phyloP scores from a whole-genome alignment of 92 coral and sea anemone genomes.

The Ricordea florida region DNA sequence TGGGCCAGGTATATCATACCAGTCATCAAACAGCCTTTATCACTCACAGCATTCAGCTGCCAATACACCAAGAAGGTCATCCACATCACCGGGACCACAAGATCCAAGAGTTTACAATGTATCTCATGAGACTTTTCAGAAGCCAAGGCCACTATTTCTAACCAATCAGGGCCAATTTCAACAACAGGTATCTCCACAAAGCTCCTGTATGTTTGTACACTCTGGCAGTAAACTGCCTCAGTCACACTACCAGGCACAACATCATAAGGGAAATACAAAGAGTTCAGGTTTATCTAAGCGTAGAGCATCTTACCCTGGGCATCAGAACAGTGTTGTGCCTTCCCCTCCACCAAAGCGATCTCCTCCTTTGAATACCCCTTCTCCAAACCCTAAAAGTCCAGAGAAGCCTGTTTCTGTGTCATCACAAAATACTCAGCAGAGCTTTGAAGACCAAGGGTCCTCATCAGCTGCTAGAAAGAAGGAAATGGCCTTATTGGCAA shows the following conservation, averaged over 20 bases:
- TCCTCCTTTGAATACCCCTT: conserved; percentile 10
- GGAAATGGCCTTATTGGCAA: conserved; percentile 3
- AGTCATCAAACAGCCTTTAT: conserved; percentile 26
- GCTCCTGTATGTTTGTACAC: conserved; percentile 80
- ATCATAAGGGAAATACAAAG: neutral
- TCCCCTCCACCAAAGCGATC: conserved; percentile 15
- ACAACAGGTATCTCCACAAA: conserved; percentile 22
- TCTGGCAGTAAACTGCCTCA: conserved; percentile 41
- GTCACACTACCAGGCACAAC: conserved; percentile 66
- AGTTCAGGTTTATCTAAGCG: conserved; percentile 11
- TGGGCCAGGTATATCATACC: conserved; percentile 54
- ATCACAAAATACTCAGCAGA: neutral
- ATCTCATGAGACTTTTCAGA: conserved; percentile 44
- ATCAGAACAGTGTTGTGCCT: conserved; percentile 33
- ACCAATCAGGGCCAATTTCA: conserved; percentile 16
- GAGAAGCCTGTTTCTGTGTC: neutral
- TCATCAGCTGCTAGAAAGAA: neutral
- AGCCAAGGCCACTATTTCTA: conserved; percentile 36
- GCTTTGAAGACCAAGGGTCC: conserved; percentile 10
- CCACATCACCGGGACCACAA: conserved; percentile 67
- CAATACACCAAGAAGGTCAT: conserved; percentile 32
- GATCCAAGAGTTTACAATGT: conserved; percentile 52
- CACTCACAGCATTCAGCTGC: conserved; percentile 48
- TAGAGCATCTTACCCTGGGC: conserved; percentile 69
- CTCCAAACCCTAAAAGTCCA: conserved; percentile 29